A percentile compares a stretch with the other conserved stretches of the same genome.
phyloP scores from a whole-genome alignment of 2,797 vertebrate species.

The Pangasius djambal region DNA sequence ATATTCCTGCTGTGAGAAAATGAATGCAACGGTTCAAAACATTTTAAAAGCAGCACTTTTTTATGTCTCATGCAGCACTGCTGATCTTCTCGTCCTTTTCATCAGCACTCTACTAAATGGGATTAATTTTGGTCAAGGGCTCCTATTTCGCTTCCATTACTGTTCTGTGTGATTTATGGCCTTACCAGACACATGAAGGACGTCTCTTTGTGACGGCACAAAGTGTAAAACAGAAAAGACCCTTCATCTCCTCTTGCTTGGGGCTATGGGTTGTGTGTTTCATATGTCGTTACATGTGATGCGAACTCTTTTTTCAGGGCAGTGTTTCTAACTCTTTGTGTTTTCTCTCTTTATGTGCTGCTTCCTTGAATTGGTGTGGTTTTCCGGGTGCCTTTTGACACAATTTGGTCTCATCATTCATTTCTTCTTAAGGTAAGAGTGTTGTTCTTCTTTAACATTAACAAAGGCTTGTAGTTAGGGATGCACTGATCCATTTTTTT shows the following conservation, averaged over 20 bases:
- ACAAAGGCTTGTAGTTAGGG: too few species aligned
- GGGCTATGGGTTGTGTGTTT: slow-evolving; percentile 34
- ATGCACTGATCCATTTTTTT: not conserved
- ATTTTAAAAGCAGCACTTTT: slow-evolving; percentile 37
- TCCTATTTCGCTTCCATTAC: slow-evolving; percentile 49
- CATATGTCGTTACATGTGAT: slow-evolving; percentile 29
- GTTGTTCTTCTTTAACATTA: not conserved
- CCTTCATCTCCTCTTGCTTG: slow-evolving; percentile 51
- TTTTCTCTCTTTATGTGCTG: slow-evolving; percentile 47
- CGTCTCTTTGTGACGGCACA: slow-evolving; percentile 43
- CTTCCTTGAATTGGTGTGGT: slow-evolving; percentile 30
- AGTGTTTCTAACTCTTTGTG: slow-evolving; percentile 45
- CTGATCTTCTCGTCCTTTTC: slow-evolving; percentile 43
- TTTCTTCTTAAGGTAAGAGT: slow-evolving; percentile 70
- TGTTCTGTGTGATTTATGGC: slow-evolving; percentile 55
- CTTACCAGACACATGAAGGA: slow-evolving; percentile 48
- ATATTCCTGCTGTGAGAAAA: slow-evolving; percentile 58
- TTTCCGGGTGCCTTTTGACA: slow-evolving; percentile 24
- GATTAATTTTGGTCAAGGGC: slow-evolving; percentile 49
- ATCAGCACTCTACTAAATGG: slow-evolving; percentile 43
- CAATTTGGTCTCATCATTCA: slow-evolving; percentile 25
- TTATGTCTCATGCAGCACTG: slow-evolving; percentile 53
- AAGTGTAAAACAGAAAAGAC: slow-evolving; percentile 42
- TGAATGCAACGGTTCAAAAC: slow-evolving; percentile 49
- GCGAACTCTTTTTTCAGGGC: slow-evolving; percentile 1